Evolutionary conservation across 2,888 invertebrate genomes (phyloP), one percentile per base, ranked within the genome.

Genomic region (Miltochrista miniata): DNA sequence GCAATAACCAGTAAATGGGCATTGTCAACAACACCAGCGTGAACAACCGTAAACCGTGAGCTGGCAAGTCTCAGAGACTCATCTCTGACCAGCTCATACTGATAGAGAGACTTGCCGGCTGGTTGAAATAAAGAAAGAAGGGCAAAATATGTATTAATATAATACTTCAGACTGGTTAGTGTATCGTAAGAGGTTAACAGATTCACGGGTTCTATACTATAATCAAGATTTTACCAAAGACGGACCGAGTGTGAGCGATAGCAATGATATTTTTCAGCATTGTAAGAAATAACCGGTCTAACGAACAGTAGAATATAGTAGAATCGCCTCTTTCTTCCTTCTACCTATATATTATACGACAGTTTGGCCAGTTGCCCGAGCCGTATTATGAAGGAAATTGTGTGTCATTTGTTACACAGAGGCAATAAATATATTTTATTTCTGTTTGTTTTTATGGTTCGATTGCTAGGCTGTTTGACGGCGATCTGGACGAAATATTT

Each of bases 381-480:
- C 15, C 36, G 13, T 36, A 36, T 29, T 8, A 13, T 31, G 31
- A 10, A 44, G 44, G 7, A n/a, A 5, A 37, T 29, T 15, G 18
- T 14, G 35, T n/a, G 24, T 29, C n/a, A 24, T 49, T 34, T 39
- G 33, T 43, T 38, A 43, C 12, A 30, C 35, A 36, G 31, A 14
- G n/a, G 35, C 40, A 7, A 46, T 51, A 51, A 52, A 48, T 46
- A 38, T 48, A 48, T 51, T 47, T 47, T 38, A 42, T 42, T 33
- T 35, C 14, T 51, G n/a, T 46, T 24, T 42, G 29, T 37, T 51
- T 51, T 47, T 48, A 52, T 40, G 52, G 44, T 40, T 44, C 47
- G 47, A 52, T 48, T 39, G 51, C 38, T 43, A 39, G 38, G 31
- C 41, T 31, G 37, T 53, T 33, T 41, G 48, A 45, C 31, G 40